Evolutionary conservation across 2,797 vertebrate genomes (phyloP).

Genomic region (Mus minutoides): DNA sequence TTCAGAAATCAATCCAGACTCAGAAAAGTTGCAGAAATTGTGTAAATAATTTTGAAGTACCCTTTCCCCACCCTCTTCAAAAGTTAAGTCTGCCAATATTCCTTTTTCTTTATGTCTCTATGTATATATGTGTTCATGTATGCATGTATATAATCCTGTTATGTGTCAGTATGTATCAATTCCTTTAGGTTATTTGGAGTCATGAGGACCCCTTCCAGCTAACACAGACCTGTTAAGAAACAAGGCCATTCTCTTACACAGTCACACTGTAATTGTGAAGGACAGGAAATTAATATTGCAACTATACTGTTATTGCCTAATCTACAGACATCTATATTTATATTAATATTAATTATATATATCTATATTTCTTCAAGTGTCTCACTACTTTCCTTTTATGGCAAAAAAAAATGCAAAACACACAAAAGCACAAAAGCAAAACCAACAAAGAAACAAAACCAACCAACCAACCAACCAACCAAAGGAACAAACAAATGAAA

Average conservation of each 20-base stretch:
- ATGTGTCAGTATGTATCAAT: neutral
- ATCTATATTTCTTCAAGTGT: constrained; percentile 47
- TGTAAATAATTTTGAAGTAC: constrained; percentile 40
- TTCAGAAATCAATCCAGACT: constrained; percentile 8
- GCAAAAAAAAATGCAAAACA: constrained; percentile 17
- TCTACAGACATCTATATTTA: constrained; percentile 43
- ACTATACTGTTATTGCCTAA: constrained; percentile 5
- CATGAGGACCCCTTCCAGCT: constrained; percentile 45
- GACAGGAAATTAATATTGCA: constrained; percentile 72
- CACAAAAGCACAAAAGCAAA: neutral
- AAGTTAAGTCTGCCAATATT: constrained; percentile 55
- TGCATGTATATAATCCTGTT: neutral
- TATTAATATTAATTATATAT: too few species aligned
- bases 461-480: too few species aligned
- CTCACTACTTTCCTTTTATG: constrained; percentile 35
- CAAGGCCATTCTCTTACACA: constrained; percentile 55
- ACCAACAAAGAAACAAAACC: neutral
- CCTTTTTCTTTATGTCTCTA: neutral
- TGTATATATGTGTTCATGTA: neutral
- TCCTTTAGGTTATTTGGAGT: constrained; percentile 52
- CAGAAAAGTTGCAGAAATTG: constrained; percentile 50
- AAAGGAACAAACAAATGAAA: neutral
- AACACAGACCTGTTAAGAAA: constrained; percentile 58
- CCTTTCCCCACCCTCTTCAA: constrained; percentile 50
- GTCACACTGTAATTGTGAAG: constrained; percentile 17